Percentiles rank a stretch among this genome's conserved stretches.
Conservation (phyloP, 1,140 invertebrate genomes). For the Trichogramma pretiosum region DNA sequence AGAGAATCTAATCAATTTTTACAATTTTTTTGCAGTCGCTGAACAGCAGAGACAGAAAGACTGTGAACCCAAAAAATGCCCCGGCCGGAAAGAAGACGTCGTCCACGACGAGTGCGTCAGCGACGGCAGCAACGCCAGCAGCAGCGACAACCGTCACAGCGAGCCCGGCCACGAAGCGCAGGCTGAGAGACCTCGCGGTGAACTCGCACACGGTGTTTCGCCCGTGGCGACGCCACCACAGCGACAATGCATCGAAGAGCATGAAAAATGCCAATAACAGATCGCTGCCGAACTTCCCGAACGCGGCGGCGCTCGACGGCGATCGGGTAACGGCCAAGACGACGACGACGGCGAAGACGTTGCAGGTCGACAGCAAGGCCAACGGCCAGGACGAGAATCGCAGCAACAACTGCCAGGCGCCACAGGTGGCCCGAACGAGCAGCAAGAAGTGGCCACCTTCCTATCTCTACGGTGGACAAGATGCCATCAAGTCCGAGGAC, state of each 20-base stretch:
- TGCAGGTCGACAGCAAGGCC: not conserved
- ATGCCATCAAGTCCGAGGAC: slow-evolving; percentile 33
- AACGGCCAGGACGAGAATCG: not conserved
- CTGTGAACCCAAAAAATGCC: too few relatives aligned
- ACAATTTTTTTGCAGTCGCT: slow-evolving; percentile 8
- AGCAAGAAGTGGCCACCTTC: not conserved
- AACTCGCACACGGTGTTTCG: slow-evolving; percentile 29
- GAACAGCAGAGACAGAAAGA: too few relatives aligned
- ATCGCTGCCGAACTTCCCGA: not conserved
- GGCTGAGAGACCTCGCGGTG: slow-evolving; percentile 23
- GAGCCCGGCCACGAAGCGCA: slow-evolving; percentile 15
- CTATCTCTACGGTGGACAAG: slow-evolving; percentile 22
- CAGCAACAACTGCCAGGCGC: too few relatives aligned
- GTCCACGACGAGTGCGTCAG: not conserved
- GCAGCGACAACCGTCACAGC: too few relatives aligned
- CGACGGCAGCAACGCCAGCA: slow-evolving; percentile 1
- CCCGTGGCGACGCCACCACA: slow-evolving; percentile 29
- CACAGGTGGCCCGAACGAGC: not conserved
- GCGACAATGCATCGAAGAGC: slow-evolving; percentile 18
- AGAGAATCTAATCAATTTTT: too few relatives aligned
- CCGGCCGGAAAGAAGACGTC: slow-evolving; percentile 9
- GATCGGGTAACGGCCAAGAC: not conserved
- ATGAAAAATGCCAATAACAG: not conserved
- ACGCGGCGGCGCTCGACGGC: not conserved
- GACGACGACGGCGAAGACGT: not conserved